Percentiles rank a stretch among this genome's conserved stretches.
Evolutionary conservation across 2,113 vertebrate species (phyloP).

Genomic region (Rhynchopsitta pachyrhyncha): DNA sequence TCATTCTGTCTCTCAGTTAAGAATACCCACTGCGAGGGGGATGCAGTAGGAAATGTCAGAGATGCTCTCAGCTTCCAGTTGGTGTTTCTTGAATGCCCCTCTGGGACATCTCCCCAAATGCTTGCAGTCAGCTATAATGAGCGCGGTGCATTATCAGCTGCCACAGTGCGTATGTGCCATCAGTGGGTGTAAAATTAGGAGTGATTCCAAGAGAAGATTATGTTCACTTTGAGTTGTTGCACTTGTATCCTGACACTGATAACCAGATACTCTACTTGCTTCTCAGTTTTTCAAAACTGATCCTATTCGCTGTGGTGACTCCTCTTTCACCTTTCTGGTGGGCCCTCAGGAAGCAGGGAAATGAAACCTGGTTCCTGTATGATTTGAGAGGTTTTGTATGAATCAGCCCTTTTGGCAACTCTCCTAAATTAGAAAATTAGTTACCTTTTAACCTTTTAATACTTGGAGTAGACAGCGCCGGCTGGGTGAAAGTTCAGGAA

Average conservation of each 20-base stretch:
- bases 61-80: background rate
- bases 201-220: slow-evolving; percentile 35
- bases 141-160: background rate
- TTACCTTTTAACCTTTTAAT: slow-evolving; percentile 54
- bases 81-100: background rate
- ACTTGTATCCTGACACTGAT: slow-evolving; percentile 22
- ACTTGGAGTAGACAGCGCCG: background rate
- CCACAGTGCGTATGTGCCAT: background rate
- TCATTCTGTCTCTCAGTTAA: background rate
- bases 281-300: background rate
- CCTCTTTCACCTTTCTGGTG: slow-evolving; percentile 64
- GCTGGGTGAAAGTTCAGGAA: slow-evolving; percentile 39
- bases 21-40: background rate
- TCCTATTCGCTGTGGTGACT: slow-evolving; percentile 12
- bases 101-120: background rate
- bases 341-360: slow-evolving; percentile 58
- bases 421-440: slow-evolving; percentile 49
- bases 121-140: background rate
- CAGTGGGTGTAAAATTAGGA: slow-evolving; percentile 46
- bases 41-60: background rate
- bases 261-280: slow-evolving; percentile 7
- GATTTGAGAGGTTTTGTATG: slow-evolving; percentile 43
- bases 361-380: slow-evolving; percentile 69
- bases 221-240: slow-evolving; percentile 2
- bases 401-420: slow-evolving; percentile 54